A percentile compares a stretch with the other conserved stretches of the same genome.
These are phyloP conservation scores for Vulpes lagopus DNA, from an alignment of 2,113 vertebrate species.

Conservation along the genomic window DNA sequence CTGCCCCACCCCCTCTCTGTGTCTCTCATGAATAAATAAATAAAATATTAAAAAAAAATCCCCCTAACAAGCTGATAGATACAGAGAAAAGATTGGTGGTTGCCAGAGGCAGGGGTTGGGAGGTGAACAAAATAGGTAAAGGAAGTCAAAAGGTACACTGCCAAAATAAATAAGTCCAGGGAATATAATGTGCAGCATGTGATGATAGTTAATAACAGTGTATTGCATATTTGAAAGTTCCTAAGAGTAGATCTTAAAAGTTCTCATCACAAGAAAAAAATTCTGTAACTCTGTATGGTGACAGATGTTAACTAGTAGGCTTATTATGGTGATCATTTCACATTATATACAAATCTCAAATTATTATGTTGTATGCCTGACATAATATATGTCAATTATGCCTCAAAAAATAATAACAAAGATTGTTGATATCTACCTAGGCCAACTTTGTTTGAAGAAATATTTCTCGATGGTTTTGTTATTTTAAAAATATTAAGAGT, in stretches of 20 bases:
- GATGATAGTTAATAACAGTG: neutral
- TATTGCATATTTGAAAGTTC: neutral
- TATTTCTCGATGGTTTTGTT: neutral
- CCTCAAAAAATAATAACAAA: neutral
- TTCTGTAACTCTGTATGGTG: neutral
- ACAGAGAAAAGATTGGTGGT: neutral
- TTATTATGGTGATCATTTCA: neutral
- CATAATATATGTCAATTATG: neutral
- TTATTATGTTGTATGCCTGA: neutral
- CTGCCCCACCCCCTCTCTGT: no score
- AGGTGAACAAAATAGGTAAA: neutral
- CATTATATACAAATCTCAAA: neutral
- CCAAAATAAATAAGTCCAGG: neutral
- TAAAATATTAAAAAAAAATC: neutral
- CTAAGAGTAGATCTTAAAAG: neutral
- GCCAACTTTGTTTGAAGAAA: neutral
- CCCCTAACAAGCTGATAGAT: neutral
- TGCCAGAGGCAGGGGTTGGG: neutral
- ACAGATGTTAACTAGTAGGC: neutral
- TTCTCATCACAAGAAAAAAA: neutral
- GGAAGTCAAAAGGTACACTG: neutral
- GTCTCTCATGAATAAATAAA: no score
- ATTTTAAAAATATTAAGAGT: conserved; percentile 1
- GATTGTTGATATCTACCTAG: neutral
- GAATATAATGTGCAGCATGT: neutral